These are phyloP conservation scores for Garrulus glandarius DNA, from an alignment of 2,797 vertebrate genomes.

Conservation along the genomic window DNA sequence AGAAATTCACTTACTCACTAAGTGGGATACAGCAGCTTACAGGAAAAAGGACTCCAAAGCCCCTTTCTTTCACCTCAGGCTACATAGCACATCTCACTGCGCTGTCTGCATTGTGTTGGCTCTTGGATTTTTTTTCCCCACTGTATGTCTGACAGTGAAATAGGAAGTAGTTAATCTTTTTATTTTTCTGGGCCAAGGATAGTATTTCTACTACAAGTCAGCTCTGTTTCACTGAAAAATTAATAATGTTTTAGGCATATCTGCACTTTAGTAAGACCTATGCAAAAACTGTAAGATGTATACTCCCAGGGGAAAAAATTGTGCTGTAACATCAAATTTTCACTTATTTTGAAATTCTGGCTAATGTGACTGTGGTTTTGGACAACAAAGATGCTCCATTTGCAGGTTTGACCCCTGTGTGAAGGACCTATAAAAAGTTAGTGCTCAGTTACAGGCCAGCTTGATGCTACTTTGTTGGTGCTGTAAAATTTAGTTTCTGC, in stretches of 20 bases:
- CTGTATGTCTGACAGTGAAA: background rate
- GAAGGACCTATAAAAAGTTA: background rate
- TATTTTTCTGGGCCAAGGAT: background rate
- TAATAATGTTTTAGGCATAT: background rate
- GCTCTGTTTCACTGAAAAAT: background rate
- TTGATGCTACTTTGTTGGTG: background rate
- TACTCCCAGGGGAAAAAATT: background rate
- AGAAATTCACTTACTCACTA: background rate
- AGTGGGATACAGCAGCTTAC: background rate
- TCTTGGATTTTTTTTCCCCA: background rate
- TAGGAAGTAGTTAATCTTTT: background rate
- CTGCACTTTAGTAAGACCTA: background rate
- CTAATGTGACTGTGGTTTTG: background rate
- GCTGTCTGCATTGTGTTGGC: background rate
- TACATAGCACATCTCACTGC: background rate
- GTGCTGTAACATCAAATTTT: background rate
- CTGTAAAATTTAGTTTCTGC: background rate
- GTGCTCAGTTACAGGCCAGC: background rate
- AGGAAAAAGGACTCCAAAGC: background rate
- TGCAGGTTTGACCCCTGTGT: background rate
- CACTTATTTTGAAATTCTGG: background rate
- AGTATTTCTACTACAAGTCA: background rate
- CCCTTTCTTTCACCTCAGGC: background rate
- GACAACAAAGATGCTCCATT: background rate
- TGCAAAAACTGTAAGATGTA: background rate